Base-by-base conservation (phyloP, 2,113 vertebrate genomes). In the Eulemur rufifrons region DNA sequence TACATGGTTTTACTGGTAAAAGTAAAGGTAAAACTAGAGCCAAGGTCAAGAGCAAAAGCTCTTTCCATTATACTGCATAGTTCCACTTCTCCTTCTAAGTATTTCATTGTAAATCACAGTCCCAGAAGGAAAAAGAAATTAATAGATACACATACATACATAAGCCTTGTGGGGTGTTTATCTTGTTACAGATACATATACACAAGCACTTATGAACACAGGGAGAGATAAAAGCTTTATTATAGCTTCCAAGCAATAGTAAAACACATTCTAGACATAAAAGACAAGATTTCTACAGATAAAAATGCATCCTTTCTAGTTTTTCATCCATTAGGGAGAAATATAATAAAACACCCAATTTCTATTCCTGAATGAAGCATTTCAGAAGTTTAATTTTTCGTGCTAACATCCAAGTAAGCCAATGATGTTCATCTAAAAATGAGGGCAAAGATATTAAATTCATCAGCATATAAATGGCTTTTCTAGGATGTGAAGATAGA, bases 191-290 rank as follows among this genome's bases (percentile, higher is more conserved):
- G 92, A 96, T 97, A 97, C 63, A 97, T 89, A 87, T 52, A 98
- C 92, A 97, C 87, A 93, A 98, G 97, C 93, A 96, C 81, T 86
- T 92, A 96, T 92, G 95, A 98, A 94, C 32, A 95, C 76, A 93
- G 92, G 96, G 97, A 98, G 95, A 97, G 95, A 98, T 91, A 98
- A 98, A 98, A 94, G 86, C 91, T 98, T 98, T 98, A 96, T 97
- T 97, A 97, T 95, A 96, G 89, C 84, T 98, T 97, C 95, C 85
- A 97, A 98, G 92, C 77, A 98, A 97, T 66, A 94, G 89, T 96
- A 98, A 98, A 98, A 98, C 90, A 95, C 34, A 91, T 97, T 96
- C 98, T 86, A 96, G 86, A 96, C 94, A 97, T 95, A 97, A 97
- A 98, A 91, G 27, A 50, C 34, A 95, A 97, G 82, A 94, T 98